Percentiles rank a stretch among this genome's conserved stretches.
phyloP scores from a whole-genome alignment of 2,113 vertebrate species.

The Hemiprocne comata region DNA sequence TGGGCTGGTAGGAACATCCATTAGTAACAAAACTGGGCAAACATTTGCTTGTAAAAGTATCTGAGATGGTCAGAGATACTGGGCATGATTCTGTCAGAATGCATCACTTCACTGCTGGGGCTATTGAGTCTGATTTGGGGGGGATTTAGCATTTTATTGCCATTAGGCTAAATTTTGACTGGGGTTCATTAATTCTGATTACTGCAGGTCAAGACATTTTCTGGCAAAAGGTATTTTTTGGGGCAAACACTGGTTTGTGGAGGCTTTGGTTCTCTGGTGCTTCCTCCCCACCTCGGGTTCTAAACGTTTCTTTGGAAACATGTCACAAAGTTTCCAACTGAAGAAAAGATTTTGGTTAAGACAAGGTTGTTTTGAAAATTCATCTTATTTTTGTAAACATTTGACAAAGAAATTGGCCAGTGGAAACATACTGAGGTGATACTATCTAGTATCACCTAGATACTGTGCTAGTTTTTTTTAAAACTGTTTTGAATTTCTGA shows the following conservation, averaged over 20 bases:
- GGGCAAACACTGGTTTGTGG: not conserved
- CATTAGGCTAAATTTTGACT: not conserved
- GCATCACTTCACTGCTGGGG: fast-evolving
- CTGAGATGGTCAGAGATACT: no score
- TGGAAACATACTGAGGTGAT: not conserved
- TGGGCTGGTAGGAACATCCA: no score
- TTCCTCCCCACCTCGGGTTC: not conserved
- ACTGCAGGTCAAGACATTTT: not conserved
- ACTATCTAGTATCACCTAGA: no score
- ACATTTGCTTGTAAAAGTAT: no score
- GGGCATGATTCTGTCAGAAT: no score
- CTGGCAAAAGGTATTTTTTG: not conserved
- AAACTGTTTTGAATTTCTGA: not conserved
- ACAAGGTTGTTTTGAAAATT: not conserved
- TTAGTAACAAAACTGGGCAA: no score
- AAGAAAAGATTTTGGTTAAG: not conserved
- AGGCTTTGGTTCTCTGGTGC: not conserved
- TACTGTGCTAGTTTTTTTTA: not conserved
- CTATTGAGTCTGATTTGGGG: not conserved
- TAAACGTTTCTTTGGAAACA: not conserved
- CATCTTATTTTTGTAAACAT: not conserved
- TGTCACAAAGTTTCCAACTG: not conserved
- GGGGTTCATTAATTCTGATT: not conserved
- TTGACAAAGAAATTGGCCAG: not conserved
- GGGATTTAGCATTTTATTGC: not conserved